A percentile compares a stretch with the other conserved stretches of the same genome.
These are phyloP conservation scores for Sepiola atlantica DNA, from an alignment of 2,888 invertebrate genomes.

Conservation along the genomic window DNA sequence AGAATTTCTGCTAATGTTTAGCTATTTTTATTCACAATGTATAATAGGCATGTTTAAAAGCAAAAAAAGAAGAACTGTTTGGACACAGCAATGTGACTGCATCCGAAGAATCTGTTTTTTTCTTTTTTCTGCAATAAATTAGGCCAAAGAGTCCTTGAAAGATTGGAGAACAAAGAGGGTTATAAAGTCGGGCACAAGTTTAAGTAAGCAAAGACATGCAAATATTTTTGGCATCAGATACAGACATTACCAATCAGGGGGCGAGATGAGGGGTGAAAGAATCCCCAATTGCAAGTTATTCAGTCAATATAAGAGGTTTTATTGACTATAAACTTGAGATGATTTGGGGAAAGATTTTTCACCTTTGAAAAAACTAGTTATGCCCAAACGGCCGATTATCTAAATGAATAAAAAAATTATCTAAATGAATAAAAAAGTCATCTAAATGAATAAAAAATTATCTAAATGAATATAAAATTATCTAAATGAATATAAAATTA, in stretches of 20 bases:
- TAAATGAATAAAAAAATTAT: no score
- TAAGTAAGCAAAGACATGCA: neutral
- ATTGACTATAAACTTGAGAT: neutral
- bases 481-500: no score
- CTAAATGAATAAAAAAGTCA: no score
- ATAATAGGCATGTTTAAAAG: neutral
- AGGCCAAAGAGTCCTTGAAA: conserved; percentile 39
- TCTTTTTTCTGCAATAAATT: conserved; percentile 40
- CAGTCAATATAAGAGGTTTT: neutral
- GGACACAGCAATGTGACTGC: neutral
- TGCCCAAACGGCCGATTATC: no score
- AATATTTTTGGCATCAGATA: neutral
- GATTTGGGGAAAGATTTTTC: neutral
- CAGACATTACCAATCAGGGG: no score
- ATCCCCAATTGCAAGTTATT: neutral
- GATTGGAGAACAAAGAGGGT: neutral
- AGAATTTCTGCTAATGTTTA: neutral
- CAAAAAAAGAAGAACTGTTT: neutral
- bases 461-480: no score
- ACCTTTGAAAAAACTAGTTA: neutral
- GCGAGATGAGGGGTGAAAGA: no score
- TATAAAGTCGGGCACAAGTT: neutral
- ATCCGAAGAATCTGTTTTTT: neutral
- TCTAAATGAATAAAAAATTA: no score
- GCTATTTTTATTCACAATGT: neutral